Evolutionary conservation across 2,888 invertebrate genomes (phyloP), one percentile per base, ranked within the genome.

Genomic region (Ditylenchus weischeri): DNA sequence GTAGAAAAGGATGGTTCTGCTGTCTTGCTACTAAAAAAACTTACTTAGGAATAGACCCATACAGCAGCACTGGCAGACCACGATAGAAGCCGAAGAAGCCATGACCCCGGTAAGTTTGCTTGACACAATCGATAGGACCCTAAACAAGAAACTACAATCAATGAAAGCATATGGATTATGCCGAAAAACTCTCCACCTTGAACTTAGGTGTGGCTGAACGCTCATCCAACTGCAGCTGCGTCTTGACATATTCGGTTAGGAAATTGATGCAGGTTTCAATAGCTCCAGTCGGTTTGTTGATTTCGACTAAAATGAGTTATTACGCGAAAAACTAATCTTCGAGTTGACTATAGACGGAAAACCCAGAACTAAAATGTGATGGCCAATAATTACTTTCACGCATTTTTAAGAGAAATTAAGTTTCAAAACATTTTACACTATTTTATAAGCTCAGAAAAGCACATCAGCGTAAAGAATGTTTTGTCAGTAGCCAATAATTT

Each of bases 211-310:
- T 78, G 65, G 88, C 88, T 15, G 87, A 83, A 87, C 94, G 92
- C 85, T 96, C 95, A 84, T 98, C 98, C 76, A 98, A 86, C 84
- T 99, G 98, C 71, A 99, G 87, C 84, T 98, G 96, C 73, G 98
- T 98, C 87, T 98, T 99, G 4, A 98, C 95, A 85, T 93, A 98
- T 86, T 98, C 98, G 8, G 96, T 98, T 13, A 96, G 96, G 85
- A 69, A 74, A n/a, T 76, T 74, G 57, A 98, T 96, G 86, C 95
- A 95, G 84, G 98, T 95, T 88, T 98, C 96, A 83, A 98, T 92
- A 77, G 93, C 96, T 72, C 96, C 95, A 69, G 95, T 95, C 43
- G n/a, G 78, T 63, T 82, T 83, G 60, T 77, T 79, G 67, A 83
- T 79, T 43, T 72, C 48, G 10, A 65, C 62, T 50, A 13, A 51